Evolutionary conservation across 2,113 vertebrate species (phyloP).

Genomic region (Odocoileus virginianus): DNA sequence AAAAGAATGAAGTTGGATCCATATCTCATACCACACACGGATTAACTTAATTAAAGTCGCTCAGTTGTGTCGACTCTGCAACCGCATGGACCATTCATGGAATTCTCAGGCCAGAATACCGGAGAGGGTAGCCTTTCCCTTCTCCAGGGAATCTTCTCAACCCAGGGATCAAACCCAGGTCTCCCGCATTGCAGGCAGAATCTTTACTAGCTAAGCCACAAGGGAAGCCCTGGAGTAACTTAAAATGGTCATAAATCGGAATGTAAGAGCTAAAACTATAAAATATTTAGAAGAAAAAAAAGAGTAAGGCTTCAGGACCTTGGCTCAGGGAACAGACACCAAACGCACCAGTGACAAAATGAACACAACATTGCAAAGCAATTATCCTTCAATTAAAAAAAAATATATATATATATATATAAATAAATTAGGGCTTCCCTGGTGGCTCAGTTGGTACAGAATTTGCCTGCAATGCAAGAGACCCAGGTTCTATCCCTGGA

Average conservation of each 20-base stretch:
- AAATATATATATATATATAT: too few relatives aligned
- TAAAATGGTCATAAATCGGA: neutral
- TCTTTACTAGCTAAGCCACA: neutral
- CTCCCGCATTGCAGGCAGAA: neutral
- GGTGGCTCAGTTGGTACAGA: neutral
- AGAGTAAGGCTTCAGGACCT: neutral
- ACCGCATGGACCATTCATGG: neutral
- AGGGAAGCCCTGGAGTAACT: neutral
- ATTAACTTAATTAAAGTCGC: neutral
- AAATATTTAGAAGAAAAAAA: neutral
- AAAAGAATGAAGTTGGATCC: neutral
- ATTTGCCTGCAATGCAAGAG: neutral
- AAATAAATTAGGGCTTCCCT: neutral
- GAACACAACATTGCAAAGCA: neutral
- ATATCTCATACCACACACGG: neutral
- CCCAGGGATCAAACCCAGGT: neutral
- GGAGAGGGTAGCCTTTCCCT: neutral
- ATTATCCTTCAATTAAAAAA: neutral
- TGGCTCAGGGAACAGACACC: neutral
- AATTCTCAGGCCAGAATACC: neutral
- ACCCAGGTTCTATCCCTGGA: neutral
- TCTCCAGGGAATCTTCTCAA: neutral
- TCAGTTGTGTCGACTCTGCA: rapidly evolving
- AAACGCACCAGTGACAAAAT: neutral
- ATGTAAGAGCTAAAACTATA: neutral